phyloP scores from a whole-genome alignment of 2,888 invertebrate species.

The Lymantria dispar region DNA sequence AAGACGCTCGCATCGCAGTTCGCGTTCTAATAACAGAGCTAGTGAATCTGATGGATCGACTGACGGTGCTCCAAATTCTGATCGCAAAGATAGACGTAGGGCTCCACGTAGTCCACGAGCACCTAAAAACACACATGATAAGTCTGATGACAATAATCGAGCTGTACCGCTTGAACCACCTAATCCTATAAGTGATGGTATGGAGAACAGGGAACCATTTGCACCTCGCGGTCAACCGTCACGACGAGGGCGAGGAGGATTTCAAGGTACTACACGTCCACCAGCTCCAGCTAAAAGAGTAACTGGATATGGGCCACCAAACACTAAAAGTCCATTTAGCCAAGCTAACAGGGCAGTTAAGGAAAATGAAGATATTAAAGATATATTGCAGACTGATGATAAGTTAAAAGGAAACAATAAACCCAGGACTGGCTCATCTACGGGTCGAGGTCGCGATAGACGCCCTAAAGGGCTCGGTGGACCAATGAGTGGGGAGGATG shows the following conservation, averaged over 20 bases:
- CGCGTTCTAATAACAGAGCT: conserved; percentile 71
- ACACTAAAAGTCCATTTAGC: conserved; percentile 89
- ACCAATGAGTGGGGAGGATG: conserved; percentile 79
- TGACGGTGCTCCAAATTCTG: conserved; percentile 84
- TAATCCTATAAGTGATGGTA: conserved; percentile 42
- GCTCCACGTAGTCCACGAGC: conserved; percentile 79
- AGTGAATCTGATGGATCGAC: conserved; percentile 90
- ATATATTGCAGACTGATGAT: conserved; percentile 76
- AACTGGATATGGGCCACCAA: conserved; percentile 91
- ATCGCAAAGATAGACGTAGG: conserved; percentile 79
- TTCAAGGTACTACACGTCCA: conserved; percentile 68
- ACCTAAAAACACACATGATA: conserved; percentile 83
- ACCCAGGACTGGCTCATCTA: conserved; percentile 85
- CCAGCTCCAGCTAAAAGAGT: conserved; percentile 84
- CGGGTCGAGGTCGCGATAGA: conserved; percentile 76
- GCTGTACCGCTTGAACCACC: conserved; percentile 43
- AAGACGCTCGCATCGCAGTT: conserved; percentile 74
- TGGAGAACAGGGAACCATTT: conserved; percentile 87
- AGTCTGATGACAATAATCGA: conserved; percentile 74
- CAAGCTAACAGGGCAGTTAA: conserved; percentile 69
- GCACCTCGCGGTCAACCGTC: conserved; percentile 95
- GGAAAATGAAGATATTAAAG: conserved; percentile 65
- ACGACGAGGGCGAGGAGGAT: conserved; percentile 89
- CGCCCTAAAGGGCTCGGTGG: conserved; percentile 60
- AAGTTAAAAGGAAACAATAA: conserved; percentile 86